Evolutionary conservation across 1,140 invertebrate species (phyloP), one percentile per base, ranked within the genome.

Genomic region (Frieseomelitta varia): DNA sequence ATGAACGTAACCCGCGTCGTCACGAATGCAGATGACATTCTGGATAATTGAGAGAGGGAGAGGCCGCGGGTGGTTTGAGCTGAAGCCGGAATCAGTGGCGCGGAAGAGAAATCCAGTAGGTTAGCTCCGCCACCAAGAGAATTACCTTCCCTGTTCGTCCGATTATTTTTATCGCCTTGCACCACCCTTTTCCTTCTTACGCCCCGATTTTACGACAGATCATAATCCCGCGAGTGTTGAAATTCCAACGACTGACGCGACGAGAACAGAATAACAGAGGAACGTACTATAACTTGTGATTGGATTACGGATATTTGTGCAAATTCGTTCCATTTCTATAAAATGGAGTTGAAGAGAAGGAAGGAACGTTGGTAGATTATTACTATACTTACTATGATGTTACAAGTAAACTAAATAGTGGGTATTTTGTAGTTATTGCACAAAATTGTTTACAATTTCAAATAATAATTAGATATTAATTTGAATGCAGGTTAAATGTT

Each of bases 21-120:
- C 24, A 73, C 19, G 14, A 65, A 83, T 83, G 68, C 58, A 78
- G 74, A 86, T 78, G 74, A 78, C 68, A 78, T 69, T 76, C 51
- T 8, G 67, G 39, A 81, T 86, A 86, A 86, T 67, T 73, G 74
- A 78, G 80, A 68, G 58, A 69, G 83, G 71, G 76, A 82, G 82
- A 34, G 51, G 27, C 80, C 24, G 72, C 30, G 30, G 58, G 51
- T 63, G 79, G 72, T 85, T 81, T 74, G 51, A 63, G 4, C 39
- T 17, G 15, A n/a, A 12, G n/a, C 12, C 0, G 53, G 61, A 82
- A 72, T 6, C 15, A 27, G 34, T n/a, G 39, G 58, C 56, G 79
- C 39, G 55, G 55, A n/a, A 61, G 24, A 79, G 81, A 79, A 61
- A 79, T 61, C 55, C 75, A 27, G 1, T 19, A 11, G 39, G 39